These are phyloP conservation scores for Trypoxylus dichotomus DNA, from an alignment of 1,140 invertebrate species.

Conservation along the genomic window DNA sequence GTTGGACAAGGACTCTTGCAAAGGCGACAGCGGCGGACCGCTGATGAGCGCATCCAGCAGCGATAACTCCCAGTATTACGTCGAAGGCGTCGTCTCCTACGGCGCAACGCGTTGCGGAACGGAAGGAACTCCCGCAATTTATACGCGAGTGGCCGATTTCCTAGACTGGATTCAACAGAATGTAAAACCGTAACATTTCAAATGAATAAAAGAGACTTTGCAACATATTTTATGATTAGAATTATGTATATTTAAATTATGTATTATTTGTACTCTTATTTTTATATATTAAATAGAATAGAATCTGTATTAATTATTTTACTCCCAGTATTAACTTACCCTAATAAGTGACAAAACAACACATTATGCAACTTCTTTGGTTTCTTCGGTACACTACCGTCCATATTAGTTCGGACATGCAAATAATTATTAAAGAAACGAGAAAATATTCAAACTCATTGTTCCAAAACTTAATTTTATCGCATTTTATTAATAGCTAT, in stretches of 20 bases:
- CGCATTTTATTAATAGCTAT: too few relatives aligned
- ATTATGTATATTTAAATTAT: conserved; percentile 13
- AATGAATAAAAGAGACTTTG: not conserved
- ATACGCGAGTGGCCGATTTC: conserved; percentile 59
- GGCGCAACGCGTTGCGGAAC: conserved; percentile 59
- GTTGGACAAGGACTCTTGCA: conserved; percentile 66
- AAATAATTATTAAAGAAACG: too few relatives aligned
- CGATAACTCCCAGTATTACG: conserved; percentile 50
- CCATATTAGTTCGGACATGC: too few relatives aligned
- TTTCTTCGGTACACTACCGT: too few relatives aligned
- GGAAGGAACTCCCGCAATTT: conserved; percentile 60
- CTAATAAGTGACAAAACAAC: too few relatives aligned
- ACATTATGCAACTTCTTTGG: too few relatives aligned
- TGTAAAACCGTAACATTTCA: conserved; percentile 31
- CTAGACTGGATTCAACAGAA: conserved; percentile 59
- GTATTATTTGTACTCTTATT: conserved; percentile 6
- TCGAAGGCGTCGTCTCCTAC: conserved; percentile 61
- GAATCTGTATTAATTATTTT: too few relatives aligned
- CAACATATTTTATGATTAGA: too few relatives aligned
- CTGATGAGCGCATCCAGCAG: not conserved
- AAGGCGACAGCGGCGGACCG: conserved; percentile 39
- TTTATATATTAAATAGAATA: not conserved
- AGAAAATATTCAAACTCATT: too few relatives aligned
- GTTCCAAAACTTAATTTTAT: too few relatives aligned
- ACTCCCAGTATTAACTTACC: too few relatives aligned